Base-by-base conservation (phyloP, 2,888 invertebrate species). In the Branchellion lobata region DNA sequence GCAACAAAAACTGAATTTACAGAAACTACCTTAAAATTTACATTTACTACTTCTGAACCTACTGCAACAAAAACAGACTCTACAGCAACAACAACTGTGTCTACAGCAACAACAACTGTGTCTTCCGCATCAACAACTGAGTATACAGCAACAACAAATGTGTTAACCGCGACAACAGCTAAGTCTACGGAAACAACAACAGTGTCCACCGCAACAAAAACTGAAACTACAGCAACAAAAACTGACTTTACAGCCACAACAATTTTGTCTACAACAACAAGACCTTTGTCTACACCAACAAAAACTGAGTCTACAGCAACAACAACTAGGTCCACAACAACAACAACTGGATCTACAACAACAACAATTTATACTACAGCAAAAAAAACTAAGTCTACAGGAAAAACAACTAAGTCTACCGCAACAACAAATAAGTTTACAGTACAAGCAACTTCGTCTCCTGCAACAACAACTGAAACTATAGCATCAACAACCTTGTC, bases 151-250 rank as follows among this genome's bases (percentile, higher is more conserved):
- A 47, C 47, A 47, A 1, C 69, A 24, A 69, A n/a, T 2, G 33
- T 29, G 18, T 21, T 8, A 14, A 47, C 31, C 24, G 27, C n/a
- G 31, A 69, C 69, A 69, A 69, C 3, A 33, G 69, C 34, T 33
- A 69, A 27, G 33, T n/a, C 29, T 5, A n/a, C 34, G 69, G n/a
- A 69, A 27, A 31, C 69, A 69, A 33, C 1, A 29, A 14, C 31
- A 69, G 29, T 33, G n/a, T 27, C 69, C 33, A 27, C 65, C 8
- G n/a, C 24, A 65, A n/a, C 11, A 65, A 65, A 8, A 65, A 65
- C 65, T 65, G 65, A 8, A 14, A 65, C 65, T 8, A 65, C 65
- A 14, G 24, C n/a, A 65, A 27, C 65, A 65, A 65, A 8, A 65
- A 8, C 65, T 24, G n/a, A n/a, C n/a, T n/a, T n/a, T n/a, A n/a